Evolutionary conservation across 1,140 invertebrate genomes (phyloP).

Genomic region (Maconellicoccus hirsutus): DNA sequence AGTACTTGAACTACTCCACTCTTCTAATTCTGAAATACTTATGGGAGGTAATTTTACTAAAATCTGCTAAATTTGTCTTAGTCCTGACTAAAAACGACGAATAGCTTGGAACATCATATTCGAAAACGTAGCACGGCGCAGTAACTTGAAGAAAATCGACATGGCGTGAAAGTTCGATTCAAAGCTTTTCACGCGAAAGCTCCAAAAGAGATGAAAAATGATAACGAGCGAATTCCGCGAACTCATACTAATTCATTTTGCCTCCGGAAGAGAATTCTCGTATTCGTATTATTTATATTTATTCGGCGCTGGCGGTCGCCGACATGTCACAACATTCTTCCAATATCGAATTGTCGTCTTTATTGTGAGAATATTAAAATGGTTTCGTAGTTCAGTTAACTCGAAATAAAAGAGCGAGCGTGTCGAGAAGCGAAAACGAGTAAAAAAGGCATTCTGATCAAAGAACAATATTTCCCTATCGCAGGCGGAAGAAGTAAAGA

Average conservation of each 20-base stretch:
- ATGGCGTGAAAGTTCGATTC: neutral
- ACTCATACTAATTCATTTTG: neutral
- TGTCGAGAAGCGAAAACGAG: neutral
- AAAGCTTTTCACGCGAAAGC: neutral
- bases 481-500: neutral
- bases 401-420: neutral
- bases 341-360: conserved; percentile 3
- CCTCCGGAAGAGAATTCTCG: neutral
- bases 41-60: too few relatives aligned
- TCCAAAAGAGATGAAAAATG: neutral
- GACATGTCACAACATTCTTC: neutral
- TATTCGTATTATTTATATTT: too few relatives aligned
- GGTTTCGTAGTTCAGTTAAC: neutral
- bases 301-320: too few relatives aligned
- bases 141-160: neutral
- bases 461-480: conserved; percentile 5
- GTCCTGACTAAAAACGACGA: too few relatives aligned
- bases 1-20: too few relatives aligned
- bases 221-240: neutral
- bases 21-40: too few relatives aligned
- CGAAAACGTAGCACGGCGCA: too few relatives aligned
- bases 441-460: conserved; percentile 1
- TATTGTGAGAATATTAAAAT: conserved; percentile 10
- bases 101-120: too few relatives aligned
- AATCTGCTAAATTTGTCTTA: too few relatives aligned